Percentiles rank a stretch among this genome's conserved stretches.
Evolutionary conservation across 1,140 invertebrate species (phyloP).

Genomic region (Popillia japonica): DNA sequence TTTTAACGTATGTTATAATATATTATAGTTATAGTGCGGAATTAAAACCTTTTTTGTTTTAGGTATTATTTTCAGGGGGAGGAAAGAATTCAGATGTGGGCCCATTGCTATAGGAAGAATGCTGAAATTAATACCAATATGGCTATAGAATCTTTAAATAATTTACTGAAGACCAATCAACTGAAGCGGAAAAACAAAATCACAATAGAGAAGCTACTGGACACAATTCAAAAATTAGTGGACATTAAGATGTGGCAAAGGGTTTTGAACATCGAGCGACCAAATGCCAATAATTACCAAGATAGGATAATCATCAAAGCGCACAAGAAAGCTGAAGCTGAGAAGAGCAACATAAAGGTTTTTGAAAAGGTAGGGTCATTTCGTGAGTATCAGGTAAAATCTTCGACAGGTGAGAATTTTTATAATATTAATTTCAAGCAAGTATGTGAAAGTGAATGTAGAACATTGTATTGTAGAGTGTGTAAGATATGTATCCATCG

Average conservation of each 20-base stretch:
- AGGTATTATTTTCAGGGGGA: conserved; percentile 47
- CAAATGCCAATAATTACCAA: conserved; percentile 45
- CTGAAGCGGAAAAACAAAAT: conserved; percentile 41
- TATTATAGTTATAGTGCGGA: not conserved
- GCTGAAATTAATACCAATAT: conserved; percentile 47
- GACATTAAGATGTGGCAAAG: conserved; percentile 45
- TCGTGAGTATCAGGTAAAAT: conserved; percentile 44
- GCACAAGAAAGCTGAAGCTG: conserved; percentile 42
- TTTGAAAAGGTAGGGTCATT: conserved; percentile 36
- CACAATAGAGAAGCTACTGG: conserved; percentile 41
- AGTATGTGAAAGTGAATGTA: conserved; percentile 44
- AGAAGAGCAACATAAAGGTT: not conserved
- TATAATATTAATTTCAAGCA: conserved; percentile 32
- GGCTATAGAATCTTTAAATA: conserved; percentile 46
- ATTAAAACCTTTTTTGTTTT: conserved; percentile 29
- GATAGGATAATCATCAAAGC: conserved; percentile 40
- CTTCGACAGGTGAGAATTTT: not conserved
- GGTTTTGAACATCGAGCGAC: conserved; percentile 44
- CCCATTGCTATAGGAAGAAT: conserved; percentile 45
- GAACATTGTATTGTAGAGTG: conserved; percentile 40
- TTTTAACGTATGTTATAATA: not conserved
- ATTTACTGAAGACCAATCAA: conserved; percentile 42
- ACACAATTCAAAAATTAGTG: conserved; percentile 43
- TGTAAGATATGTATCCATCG: conserved; percentile 45
- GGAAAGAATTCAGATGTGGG: conserved; percentile 46